Evolutionary conservation across 2,888 invertebrate species (phyloP), one percentile per base, ranked within the genome.

Genomic region (Acleris cristana): DNA sequence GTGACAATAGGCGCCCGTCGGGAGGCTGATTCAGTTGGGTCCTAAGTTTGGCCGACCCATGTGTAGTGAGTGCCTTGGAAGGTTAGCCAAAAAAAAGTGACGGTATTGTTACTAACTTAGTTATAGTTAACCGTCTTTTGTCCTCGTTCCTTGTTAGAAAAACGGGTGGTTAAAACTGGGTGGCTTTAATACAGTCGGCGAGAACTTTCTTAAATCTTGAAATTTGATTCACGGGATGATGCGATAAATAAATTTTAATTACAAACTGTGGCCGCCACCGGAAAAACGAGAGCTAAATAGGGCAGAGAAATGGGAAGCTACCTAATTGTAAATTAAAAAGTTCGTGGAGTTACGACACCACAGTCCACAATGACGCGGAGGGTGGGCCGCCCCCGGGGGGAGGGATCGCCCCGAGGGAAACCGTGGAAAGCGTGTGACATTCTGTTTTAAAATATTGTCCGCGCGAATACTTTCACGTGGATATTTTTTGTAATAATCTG

Each of bases 241-340:
- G 83, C 82, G 87, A 89, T 89, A 90, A 91, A 90, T 90, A 91
- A 89, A 89, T 91, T 90, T 90, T 87, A 89, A 91, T 91, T 89
- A 91, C 85, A 81, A 85, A 86, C 84, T 80, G 82, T 80, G 79
- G 81, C 81, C 82, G 83, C 84, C 84, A 87, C 90, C 88, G 89
- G 89, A 90, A 90, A 90, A 92, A 90, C 88, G 89, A 88, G 87
- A 90, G 91, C 92, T 92, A 92, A 92, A 92, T 92, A 92, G 91
- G 91, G 86, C 91, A 91, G 90, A 90, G 91, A 92, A 91, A 92
- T 91, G 92, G 89, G 91, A 91, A 90, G 91, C 92, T 92, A 92
- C 91, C 91, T 92, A 92, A 92, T 92, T 92, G 92, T 92, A 92
- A 92, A 92, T 92, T 92, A 92, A 92, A 92, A 92, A 92, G 92